Evolutionary conservation across 1,140 invertebrate species (phyloP).

Genomic region (Bombus sylvicola): DNA sequence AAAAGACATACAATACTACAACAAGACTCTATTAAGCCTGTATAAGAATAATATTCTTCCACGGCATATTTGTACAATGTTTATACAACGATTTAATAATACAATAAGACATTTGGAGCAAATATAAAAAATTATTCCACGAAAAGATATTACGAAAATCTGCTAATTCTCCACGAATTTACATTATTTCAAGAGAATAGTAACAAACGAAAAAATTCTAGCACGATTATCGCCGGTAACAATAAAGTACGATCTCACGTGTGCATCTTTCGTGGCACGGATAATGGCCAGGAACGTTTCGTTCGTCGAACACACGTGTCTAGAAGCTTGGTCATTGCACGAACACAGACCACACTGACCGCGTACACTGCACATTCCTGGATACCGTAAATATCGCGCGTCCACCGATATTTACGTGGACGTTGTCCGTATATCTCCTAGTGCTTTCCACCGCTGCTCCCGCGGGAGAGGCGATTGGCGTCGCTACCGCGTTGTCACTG

Average conservation of each 20-base stretch:
- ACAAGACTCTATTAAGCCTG: too few relatives aligned
- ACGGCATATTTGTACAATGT: too few relatives aligned
- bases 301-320: background rate
- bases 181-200: background rate
- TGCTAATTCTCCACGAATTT: too few relatives aligned
- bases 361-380: slow-evolving; percentile 35
- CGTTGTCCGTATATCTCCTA: slow-evolving; percentile 47
- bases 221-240: background rate
- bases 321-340: slow-evolving; percentile 41
- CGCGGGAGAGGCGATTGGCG: slow-evolving; percentile 8
- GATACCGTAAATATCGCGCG: slow-evolving; percentile 63
- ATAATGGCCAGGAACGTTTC: background rate
- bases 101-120: too few relatives aligned
- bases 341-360: slow-evolving; percentile 5
- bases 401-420: slow-evolving; percentile 61
- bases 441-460: slow-evolving; percentile 17
- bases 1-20: too few relatives aligned
- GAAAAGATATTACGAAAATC: too few relatives aligned
- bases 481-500: slow-evolving; percentile 18
- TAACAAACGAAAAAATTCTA: background rate
- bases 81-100: too few relatives aligned
- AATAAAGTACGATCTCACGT: background rate
- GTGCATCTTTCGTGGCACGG: background rate
- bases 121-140: too few relatives aligned
- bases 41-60: too few relatives aligned